A percentile compares a stretch with the other conserved stretches of the same genome.
phyloP scores from a whole-genome alignment of 2,113 vertebrate genomes.

The Otolemur garnettii region DNA sequence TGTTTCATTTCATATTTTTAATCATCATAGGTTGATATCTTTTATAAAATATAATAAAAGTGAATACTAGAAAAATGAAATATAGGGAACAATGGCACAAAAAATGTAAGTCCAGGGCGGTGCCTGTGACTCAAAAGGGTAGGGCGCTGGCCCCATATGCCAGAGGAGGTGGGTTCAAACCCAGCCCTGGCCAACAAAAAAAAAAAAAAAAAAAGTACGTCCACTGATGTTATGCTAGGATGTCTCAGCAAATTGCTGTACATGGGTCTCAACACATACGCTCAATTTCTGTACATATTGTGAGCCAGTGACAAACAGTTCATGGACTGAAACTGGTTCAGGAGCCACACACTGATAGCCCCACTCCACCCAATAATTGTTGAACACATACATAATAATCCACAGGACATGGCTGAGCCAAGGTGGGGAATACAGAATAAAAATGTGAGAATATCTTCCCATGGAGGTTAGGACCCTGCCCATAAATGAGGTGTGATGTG shows the following conservation, averaged over 20 bases:
- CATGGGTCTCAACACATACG: background rate
- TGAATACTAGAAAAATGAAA: background rate
- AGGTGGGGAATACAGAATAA: background rate
- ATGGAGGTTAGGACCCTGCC: background rate
- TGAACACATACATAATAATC: background rate
- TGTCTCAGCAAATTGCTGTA: background rate
- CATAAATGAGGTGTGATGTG: background rate
- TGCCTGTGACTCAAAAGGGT: too few relatives aligned
- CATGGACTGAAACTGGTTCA: background rate
- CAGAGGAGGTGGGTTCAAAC: too few relatives aligned
- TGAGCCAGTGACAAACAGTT: background rate
- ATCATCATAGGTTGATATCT: background rate
- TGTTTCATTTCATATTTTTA: background rate
- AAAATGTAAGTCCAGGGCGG: background rate
- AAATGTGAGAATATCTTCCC: background rate
- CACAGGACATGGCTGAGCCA: background rate
- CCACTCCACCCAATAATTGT: background rate
- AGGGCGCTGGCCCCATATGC: too few relatives aligned
- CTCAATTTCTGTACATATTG: background rate
- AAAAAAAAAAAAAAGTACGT: background rate
- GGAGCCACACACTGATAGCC: background rate
- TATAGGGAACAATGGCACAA: background rate
- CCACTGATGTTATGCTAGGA: background rate
- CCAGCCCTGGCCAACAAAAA: too few relatives aligned
- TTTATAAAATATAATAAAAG: constrained; percentile 43